Evolutionary conservation across 2,113 vertebrate genomes (phyloP), one percentile per base, ranked within the genome.

Genomic region (Gallinago media): DNA sequence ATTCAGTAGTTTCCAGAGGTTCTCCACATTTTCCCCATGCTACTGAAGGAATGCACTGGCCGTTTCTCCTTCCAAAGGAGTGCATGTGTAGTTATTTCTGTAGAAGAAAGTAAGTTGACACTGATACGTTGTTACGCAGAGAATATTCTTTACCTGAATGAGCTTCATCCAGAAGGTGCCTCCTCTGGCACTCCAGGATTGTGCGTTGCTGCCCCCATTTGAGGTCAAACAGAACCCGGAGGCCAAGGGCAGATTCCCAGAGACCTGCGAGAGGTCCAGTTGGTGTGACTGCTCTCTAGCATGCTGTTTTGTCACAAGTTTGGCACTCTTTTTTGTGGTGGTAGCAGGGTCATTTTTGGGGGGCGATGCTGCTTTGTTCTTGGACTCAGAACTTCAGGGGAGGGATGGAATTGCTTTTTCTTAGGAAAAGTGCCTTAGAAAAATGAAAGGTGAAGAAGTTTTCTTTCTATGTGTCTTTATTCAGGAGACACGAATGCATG

Each of bases 121-220:
- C 16, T 20, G 20, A 31, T 61, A 9, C 0, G 1, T 29, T 55
- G 32, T 76, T 62, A 44, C 12, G 16, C 27, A 80, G 38, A 55
- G 46, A 27, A 15, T 71, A 10, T 55, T 58, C 44, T 34, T 59
- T 31, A 54, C 46, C 22, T 26, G 44, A 54, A 58, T 54, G 12
- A 70, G 19, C 62, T 80, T 68, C 17, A 16, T 36, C 14, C 19
- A 47, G 79, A 71, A 80, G 40, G n/a, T 58, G 16, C 31, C 58
- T 14, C 11, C 50, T 42, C 34, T 15, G 5, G 17, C 18, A 9
- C 32, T 34, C 5, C 36, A 11, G 26, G 0, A 0, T 54, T 52
- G 50, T 15, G 38, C 0, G 1, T 62, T 44, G 27, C 62, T 44
- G 62, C 9, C 40, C 62, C 31, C 4, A 20, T 65, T 44, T 44